Percentiles rank a stretch among this genome's conserved stretches.
These are phyloP conservation scores for Idaea straminata DNA, from an alignment of 2,888 invertebrate genomes.

Conservation along the genomic window DNA sequence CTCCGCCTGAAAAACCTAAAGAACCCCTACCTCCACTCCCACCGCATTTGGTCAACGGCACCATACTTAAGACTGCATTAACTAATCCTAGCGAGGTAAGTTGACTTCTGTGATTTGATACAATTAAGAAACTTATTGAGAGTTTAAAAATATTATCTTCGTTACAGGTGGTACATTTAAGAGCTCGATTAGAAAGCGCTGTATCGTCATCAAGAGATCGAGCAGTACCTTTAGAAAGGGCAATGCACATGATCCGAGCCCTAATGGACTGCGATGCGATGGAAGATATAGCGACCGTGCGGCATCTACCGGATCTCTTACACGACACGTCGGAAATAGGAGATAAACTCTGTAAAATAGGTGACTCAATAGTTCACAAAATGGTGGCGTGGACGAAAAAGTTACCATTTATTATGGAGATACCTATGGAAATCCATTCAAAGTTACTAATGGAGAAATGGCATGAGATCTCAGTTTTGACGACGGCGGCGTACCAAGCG, in stretches of 20 bases:
- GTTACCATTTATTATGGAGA: constrained; percentile 97
- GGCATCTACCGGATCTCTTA: constrained; percentile 93
- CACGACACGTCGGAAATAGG: constrained; percentile 95
- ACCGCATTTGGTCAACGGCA: constrained; percentile 92
- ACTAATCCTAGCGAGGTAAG: constrained; percentile 93
- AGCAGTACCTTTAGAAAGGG: constrained; percentile 89
- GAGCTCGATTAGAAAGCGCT: constrained; percentile 92
- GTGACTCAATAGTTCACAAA: constrained; percentile 98
- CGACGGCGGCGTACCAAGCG: constrained; percentile 96
- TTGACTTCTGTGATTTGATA: not conserved
- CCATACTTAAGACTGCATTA: constrained; percentile 95
- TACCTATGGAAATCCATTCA: constrained; percentile 97
- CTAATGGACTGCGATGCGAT: constrained; percentile 98
- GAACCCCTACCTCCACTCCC: constrained; percentile 81
- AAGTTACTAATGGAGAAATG: constrained; percentile 98
- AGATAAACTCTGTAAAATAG: constrained; percentile 96
- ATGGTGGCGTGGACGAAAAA: constrained; percentile 99
- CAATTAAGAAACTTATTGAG: constrained; percentile 8
- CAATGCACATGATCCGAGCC: constrained; percentile 93
- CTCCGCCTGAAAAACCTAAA: constrained; percentile 71
- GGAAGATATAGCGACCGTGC: constrained; percentile 95
- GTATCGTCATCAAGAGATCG: constrained; percentile 93
- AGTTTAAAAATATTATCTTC: constrained; percentile 13
- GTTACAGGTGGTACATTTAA: constrained; percentile 86
- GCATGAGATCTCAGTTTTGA: constrained; percentile 97